Evolutionary conservation across 2,888 invertebrate genomes (phyloP).

Genomic region (Sthenelais limicola): DNA sequence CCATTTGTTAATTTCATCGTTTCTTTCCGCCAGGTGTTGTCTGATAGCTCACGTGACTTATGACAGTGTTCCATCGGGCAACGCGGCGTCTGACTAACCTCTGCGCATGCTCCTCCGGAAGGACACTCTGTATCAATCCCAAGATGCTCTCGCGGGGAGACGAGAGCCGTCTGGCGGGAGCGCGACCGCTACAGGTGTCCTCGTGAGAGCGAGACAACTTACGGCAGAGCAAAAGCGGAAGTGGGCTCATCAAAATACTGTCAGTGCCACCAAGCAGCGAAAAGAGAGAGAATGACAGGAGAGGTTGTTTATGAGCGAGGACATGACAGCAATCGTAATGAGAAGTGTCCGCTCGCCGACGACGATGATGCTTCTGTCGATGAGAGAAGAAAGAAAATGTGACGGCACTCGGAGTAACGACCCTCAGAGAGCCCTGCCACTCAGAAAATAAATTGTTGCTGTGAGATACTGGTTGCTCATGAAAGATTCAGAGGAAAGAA

Average conservation of each 20-base stretch:
- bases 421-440: too few relatives aligned
- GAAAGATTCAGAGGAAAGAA: too few relatives aligned
- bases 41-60: slow-evolving; percentile 7
- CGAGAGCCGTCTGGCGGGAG: background rate
- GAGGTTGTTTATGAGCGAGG: too few relatives aligned
- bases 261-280: slow-evolving; percentile 9
- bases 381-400: background rate
- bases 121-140: slow-evolving; percentile 8
- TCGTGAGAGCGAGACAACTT: background rate
- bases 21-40: slow-evolving; percentile 10
- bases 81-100: background rate
- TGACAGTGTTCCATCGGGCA: slow-evolving; percentile 3
- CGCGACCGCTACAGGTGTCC: slow-evolving; percentile 17
- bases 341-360: too few relatives aligned
- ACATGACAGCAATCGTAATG: too few relatives aligned
- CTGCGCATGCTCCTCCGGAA: slow-evolving; percentile 25
- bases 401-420: too few relatives aligned
- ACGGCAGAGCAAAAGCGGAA: slow-evolving; percentile 13
- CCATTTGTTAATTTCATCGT: too few relatives aligned
- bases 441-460: too few relatives aligned
- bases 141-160: background rate
- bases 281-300: slow-evolving; percentile 2
- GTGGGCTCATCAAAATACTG: slow-evolving; percentile 22
- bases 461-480: too few relatives aligned
- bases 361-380: background rate